Percentiles rank a stretch among this genome's conserved stretches.
phyloP scores from a whole-genome alignment of 1,140 invertebrate species.

The Laodelphax striatellus region DNA sequence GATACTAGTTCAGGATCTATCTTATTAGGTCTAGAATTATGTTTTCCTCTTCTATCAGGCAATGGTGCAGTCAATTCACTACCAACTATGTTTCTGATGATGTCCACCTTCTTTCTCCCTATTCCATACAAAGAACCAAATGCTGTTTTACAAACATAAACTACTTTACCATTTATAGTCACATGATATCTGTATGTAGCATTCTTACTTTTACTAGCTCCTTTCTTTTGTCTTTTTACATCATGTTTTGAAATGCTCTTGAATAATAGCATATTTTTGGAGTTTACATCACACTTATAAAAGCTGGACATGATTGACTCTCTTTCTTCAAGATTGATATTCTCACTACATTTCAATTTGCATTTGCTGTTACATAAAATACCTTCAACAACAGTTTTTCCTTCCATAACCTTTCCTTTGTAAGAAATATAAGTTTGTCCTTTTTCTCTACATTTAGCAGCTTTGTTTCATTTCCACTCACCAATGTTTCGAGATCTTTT shows the following conservation, averaged over 20 bases:
- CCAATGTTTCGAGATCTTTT: too few relatives aligned
- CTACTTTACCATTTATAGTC: neutral
- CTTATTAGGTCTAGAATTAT: conserved; percentile 5
- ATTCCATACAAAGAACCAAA: conserved; percentile 21
- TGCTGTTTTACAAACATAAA: conserved; percentile 14
- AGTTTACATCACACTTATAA: neutral
- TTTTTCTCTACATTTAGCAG: too few relatives aligned
- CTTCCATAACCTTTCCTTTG: too few relatives aligned
- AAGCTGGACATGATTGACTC: neutral
- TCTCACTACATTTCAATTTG: neutral
- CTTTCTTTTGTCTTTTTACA: neutral
- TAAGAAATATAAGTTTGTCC: too few relatives aligned
- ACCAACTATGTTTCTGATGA: neutral
- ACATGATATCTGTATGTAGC: conserved; percentile 4
- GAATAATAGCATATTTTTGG: conserved; percentile 1
- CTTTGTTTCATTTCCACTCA: too few relatives aligned
- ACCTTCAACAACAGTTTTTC: neutral
- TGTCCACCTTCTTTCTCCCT: conserved; percentile 1
- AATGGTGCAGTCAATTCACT: neutral
- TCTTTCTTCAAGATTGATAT: neutral
- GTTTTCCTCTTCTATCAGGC: conserved; percentile 6
- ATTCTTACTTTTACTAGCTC: conserved; percentile 6
- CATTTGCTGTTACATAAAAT: neutral
- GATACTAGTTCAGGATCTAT: too few relatives aligned
- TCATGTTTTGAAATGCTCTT: neutral